A percentile compares a stretch with the other conserved stretches of the same genome.
These are phyloP conservation scores for Zygothrica quintamaculata DNA, from an alignment of 2,888 invertebrate species.

Conservation along the genomic window DNA sequence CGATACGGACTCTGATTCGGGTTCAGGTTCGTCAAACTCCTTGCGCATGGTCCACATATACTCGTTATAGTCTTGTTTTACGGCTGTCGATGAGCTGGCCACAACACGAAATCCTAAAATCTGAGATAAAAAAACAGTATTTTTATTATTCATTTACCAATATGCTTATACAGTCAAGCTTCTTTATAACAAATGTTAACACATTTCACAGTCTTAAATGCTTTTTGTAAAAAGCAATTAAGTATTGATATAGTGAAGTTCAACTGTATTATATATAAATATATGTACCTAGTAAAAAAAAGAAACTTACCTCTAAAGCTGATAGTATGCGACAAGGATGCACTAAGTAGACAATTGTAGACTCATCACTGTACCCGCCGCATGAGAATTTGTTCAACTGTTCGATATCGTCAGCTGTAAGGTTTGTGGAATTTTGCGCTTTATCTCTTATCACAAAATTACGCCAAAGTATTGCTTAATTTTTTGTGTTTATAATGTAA, in stretches of 20 bases:
- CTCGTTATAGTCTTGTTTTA: conserved; percentile 94
- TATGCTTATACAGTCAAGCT: too few relatives aligned
- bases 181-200: too few relatives aligned
- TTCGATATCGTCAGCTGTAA: conserved; percentile 91
- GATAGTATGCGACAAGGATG: conserved; percentile 95
- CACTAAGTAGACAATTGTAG: conserved; percentile 93
- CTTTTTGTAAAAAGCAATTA: too few relatives aligned
- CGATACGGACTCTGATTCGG: conserved; percentile 85
- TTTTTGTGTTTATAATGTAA: conserved; percentile 41
- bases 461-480: conserved; percentile 29
- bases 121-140: conserved; percentile 76
- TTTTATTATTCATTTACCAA: background rate
- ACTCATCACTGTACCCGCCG: conserved; percentile 93
- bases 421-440: conserved; percentile 25
- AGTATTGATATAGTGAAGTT: too few relatives aligned
- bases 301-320: conserved; percentile 89
- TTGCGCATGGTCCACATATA: conserved; percentile 98
- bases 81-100: conserved; percentile 93
- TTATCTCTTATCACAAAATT: conserved; percentile 32
- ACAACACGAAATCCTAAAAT: conserved; percentile 95
- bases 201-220: too few relatives aligned
- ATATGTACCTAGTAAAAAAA: conserved; percentile 7
- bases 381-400: conserved; percentile 93
- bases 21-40: conserved; percentile 91
- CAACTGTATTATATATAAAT: background rate